phyloP scores from a whole-genome alignment of 2,888 invertebrate species.

The Ectobius pallidus region DNA sequence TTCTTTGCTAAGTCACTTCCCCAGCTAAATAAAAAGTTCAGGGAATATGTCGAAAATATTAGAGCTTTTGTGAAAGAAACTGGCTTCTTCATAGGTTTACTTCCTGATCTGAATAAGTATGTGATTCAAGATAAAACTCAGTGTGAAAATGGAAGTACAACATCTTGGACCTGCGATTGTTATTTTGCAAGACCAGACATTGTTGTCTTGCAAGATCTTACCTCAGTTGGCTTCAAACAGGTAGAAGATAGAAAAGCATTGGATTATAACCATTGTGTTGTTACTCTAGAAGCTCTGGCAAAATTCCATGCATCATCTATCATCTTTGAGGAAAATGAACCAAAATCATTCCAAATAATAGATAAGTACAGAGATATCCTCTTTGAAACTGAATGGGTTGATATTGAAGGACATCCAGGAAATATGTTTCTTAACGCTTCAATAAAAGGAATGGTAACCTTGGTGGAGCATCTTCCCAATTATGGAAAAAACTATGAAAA shows the following conservation, averaged over 20 bases:
- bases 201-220: conserved; percentile 7
- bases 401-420: conserved; percentile 10
- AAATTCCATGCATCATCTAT: conserved; percentile 6
- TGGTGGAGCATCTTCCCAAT: neutral
- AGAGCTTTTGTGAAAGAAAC: neutral
- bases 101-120: neutral
- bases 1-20: neutral
- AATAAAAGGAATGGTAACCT: neutral
- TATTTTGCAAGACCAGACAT: neutral
- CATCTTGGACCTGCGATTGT: neutral
- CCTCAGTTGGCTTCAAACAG: neutral
- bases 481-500: conserved; percentile 2
- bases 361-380: neutral
- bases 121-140: neutral
- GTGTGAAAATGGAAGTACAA: neutral
- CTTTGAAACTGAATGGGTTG: conserved; percentile 3
- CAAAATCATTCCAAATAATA: neutral
- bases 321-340: neutral
- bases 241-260: neutral
- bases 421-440: neutral
- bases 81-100: neutral
- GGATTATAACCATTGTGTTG: neutral
- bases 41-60: neutral
- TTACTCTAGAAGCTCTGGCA: conserved; percentile 1
- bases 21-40: neutral